phyloP scores from a whole-genome alignment of 2,797 vertebrate genomes.

The Hyperoplus lanceolatus region DNA sequence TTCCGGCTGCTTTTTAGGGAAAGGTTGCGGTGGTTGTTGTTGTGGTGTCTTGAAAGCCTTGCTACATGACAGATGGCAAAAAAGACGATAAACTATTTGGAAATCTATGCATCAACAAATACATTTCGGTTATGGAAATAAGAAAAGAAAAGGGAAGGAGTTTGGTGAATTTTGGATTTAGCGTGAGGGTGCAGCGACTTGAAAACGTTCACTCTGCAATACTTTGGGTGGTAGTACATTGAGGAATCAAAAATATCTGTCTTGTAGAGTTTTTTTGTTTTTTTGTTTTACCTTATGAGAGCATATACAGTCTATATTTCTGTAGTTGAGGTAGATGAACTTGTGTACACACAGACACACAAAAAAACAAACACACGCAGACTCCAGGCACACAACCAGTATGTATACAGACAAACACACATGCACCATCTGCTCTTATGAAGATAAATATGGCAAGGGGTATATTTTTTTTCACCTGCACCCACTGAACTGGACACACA shows the following conservation, averaged over 20 bases:
- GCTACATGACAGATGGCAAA: conserved; percentile 77
- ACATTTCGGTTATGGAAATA: conserved; percentile 63
- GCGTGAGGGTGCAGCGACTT: conserved; percentile 28
- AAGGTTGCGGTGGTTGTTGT: conserved; percentile 71
- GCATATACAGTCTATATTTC: conserved; percentile 44
- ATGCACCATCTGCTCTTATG: conserved; percentile 85
- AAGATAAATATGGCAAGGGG: conserved; percentile 90
- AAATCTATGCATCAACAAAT: conserved; percentile 76
- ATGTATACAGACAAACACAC: conserved; percentile 73
- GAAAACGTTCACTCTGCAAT: conserved; percentile 43
- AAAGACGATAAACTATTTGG: conserved; percentile 72
- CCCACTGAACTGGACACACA: conserved; percentile 84
- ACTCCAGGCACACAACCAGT: conserved; percentile 63
- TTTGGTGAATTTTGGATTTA: conserved; percentile 48
- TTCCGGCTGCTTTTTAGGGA: conserved; percentile 73
- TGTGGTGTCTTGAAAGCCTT: conserved; percentile 71
- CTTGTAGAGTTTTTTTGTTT: conserved; percentile 27
- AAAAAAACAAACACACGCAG: conserved; percentile 60
- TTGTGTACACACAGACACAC: conserved; percentile 58
- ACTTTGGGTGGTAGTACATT: conserved; percentile 59
- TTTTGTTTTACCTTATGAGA: conserved; percentile 24
- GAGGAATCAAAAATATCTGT: conserved; percentile 61
- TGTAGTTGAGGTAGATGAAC: conserved; percentile 70
- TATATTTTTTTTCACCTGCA: conserved; percentile 88
- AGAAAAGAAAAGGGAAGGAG: conserved; percentile 28